Evolutionary conservation across 2,888 invertebrate species (phyloP).

Genomic region (Thysanoteuthis rhombus): DNA sequence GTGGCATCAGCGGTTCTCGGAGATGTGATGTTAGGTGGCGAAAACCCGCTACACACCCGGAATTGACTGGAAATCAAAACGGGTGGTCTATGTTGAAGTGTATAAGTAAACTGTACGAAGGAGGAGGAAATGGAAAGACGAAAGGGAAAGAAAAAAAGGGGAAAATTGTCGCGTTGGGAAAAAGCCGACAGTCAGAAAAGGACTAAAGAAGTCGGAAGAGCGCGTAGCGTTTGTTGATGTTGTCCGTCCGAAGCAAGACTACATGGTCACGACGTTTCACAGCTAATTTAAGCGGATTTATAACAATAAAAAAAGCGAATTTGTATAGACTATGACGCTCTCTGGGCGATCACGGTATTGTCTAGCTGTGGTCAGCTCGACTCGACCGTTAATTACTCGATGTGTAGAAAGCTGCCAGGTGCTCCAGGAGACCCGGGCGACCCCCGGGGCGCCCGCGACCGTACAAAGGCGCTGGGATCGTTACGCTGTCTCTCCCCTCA

Average conservation of each 20-base stretch:
- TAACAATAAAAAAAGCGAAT: neutral
- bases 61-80: constrained; percentile 26
- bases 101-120: neutral
- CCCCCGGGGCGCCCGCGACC: constrained; percentile 23
- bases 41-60: constrained; percentile 24
- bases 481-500: constrained; percentile 24
- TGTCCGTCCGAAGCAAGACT: neutral
- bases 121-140: neutral
- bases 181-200: constrained; percentile 15
- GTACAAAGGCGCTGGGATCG: constrained; percentile 17
- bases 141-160: neutral
- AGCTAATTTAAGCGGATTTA: constrained; percentile 27
- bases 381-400: constrained; percentile 14
- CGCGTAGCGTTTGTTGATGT: neutral
- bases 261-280: constrained; percentile 22
- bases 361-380: constrained; percentile 14
- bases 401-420: constrained; percentile 26
- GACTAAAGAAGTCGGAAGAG: neutral
- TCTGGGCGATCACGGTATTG: neutral
- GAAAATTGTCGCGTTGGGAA: neutral
- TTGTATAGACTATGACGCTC: constrained; percentile 17
- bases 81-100: constrained; percentile 26
- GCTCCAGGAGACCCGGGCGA: constrained; percentile 26
- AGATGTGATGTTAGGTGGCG: constrained; percentile 22
- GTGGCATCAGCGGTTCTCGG: constrained; percentile 28